These are phyloP conservation scores for Julus scanicus DNA, from an alignment of 2,888 invertebrate species.

Conservation along the genomic window DNA sequence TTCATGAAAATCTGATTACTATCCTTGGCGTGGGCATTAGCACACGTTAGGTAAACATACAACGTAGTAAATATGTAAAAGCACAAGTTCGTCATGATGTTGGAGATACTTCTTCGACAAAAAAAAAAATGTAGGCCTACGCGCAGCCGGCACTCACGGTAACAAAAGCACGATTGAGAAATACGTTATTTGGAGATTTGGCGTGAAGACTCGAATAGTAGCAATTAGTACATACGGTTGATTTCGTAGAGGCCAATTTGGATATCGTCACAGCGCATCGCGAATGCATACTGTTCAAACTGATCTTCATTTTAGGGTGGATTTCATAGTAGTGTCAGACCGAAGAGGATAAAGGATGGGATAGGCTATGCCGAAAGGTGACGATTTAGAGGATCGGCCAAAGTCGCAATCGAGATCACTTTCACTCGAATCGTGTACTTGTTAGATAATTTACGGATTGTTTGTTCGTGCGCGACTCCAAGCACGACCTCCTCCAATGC, in stretches of 20 bases:
- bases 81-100: slow-evolving; percentile 41
- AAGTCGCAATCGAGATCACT: neutral
- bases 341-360: neutral
- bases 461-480: neutral
- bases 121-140: neutral
- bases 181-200: neutral
- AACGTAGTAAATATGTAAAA: neutral
- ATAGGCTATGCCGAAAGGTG: neutral
- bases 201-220: neutral
- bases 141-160: neutral
- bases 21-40: neutral
- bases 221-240: neutral
- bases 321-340: neutral
- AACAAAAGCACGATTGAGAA: neutral
- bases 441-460: neutral
- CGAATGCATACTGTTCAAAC: neutral
- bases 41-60: neutral
- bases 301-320: neutral
- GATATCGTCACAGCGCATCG: neutral
- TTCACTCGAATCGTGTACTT: neutral
- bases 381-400: neutral
- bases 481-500: neutral
- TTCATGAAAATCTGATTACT: slow-evolving; percentile 55
- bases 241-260: neutral
- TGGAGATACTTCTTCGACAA: neutral